Evolutionary conservation across 2,113 vertebrate species (phyloP).

Genomic region (Rhinoderma darwinii): DNA sequence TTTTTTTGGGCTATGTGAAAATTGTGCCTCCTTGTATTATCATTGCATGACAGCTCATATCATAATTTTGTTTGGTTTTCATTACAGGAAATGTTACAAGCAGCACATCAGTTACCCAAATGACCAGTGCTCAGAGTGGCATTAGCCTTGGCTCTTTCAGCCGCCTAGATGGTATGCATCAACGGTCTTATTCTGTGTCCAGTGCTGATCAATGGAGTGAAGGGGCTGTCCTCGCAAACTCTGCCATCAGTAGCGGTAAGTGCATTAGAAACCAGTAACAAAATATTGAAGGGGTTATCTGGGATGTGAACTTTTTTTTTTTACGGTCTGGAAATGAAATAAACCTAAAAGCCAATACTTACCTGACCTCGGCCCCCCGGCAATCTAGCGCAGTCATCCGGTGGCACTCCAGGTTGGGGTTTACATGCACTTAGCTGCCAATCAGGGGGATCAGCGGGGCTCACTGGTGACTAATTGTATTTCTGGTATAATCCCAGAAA

Average conservation of each 20-base stretch:
- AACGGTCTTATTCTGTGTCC: constrained; percentile 96
- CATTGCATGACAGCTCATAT: not conserved
- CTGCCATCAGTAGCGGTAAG: constrained; percentile 94
- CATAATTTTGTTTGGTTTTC: not conserved
- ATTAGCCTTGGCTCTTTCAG: constrained; percentile 91
- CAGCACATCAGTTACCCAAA: constrained; percentile 89
- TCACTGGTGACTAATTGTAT: too few relatives aligned
- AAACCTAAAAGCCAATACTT: too few relatives aligned
- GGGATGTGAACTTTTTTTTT: too few relatives aligned
- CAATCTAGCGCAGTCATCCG: too few relatives aligned
- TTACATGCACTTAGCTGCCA: too few relatives aligned
- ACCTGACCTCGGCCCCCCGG: too few relatives aligned
- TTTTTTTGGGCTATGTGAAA: not conserved
- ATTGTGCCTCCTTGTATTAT: not conserved
- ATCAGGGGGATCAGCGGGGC: too few relatives aligned
- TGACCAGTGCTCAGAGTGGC: constrained; percentile 81
- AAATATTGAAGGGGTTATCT: too few relatives aligned
- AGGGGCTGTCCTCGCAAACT: constrained; percentile 94
- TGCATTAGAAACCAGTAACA: constrained; percentile 16
- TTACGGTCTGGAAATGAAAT: too few relatives aligned
- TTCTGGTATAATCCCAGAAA: too few relatives aligned
- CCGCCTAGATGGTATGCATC: constrained; percentile 91
- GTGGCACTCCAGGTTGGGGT: too few relatives aligned
- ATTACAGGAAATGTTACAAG: constrained; percentile 84
- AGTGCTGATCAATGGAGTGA: constrained; percentile 98